Conservation (phyloP, 2,888 invertebrate genomes). For the Rhopalosiphum nymphaeae region DNA sequence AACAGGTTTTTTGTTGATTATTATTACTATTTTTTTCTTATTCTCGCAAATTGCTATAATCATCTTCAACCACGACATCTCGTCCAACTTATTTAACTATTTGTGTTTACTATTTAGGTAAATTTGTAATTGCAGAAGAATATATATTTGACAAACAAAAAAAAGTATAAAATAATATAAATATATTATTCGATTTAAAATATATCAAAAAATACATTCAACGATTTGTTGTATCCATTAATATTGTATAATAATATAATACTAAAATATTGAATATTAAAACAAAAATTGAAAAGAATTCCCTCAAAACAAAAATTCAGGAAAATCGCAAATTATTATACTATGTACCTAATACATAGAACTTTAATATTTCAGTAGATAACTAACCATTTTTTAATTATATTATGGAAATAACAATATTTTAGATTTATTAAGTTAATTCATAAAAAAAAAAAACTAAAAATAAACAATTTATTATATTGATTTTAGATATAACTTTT, state of each 20-base stretch:
- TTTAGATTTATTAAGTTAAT: background rate
- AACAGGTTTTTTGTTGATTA: conserved; percentile 26
- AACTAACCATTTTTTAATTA: background rate
- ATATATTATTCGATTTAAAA: background rate
- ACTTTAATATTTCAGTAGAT: background rate
- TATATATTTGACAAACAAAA: background rate
- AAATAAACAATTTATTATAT: too few species aligned
- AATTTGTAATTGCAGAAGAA: background rate
- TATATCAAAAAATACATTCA: background rate
- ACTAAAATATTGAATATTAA: background rate
- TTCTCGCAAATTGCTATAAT: conserved; percentile 49
- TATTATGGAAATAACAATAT: background rate
- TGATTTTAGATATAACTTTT: background rate
- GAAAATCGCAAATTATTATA: background rate
- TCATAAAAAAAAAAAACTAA: background rate
- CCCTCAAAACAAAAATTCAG: background rate
- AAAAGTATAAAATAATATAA: background rate
- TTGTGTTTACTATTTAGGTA: conserved; percentile 19
- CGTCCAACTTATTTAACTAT: background rate
- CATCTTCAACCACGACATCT: conserved; percentile 2
- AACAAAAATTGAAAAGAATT: background rate
- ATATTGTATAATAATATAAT: background rate
- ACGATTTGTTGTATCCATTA: background rate
- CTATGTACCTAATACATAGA: background rate
- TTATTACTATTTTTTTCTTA: conserved; percentile 1